These are phyloP conservation scores for Pachliopta kotzebuea DNA, from an alignment of 2,888 invertebrate genomes.

Conservation along the genomic window DNA sequence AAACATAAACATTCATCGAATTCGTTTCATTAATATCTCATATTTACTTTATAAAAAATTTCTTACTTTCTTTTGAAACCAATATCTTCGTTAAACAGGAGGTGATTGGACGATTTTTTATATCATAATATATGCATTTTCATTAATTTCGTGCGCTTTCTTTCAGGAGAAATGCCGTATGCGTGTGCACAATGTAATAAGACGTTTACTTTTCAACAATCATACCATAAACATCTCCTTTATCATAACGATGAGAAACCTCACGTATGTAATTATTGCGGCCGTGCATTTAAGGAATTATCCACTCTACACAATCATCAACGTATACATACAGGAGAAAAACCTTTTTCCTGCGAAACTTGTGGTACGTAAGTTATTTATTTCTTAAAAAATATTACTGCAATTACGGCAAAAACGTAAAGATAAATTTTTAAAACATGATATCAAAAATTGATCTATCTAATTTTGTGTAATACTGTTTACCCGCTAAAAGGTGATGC, in stretches of 20 bases:
- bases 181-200: conserved; percentile 90
- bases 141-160: conserved; percentile 18
- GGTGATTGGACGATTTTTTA: too few species aligned
- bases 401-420: background rate
- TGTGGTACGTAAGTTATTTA: conserved; percentile 81
- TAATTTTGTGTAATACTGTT: background rate
- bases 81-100: too few species aligned
- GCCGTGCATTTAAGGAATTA: conserved; percentile 91
- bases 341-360: conserved; percentile 92
- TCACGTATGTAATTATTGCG: conserved; percentile 87
- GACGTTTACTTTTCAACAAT: conserved; percentile 94
- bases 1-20: background rate
- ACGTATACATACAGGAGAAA: conserved; percentile 91
- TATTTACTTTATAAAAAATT: background rate
- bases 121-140: background rate
- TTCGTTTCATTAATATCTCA: background rate
- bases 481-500: too few species aligned
- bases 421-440: background rate
- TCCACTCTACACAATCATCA: conserved; percentile 93
- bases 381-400: background rate
- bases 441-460: background rate
- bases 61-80: background rate
- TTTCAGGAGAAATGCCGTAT: conserved; percentile 91
- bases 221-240: conserved; percentile 92
- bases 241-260: conserved; percentile 94